Percentiles rank a stretch among this genome's conserved stretches.
Evolutionary conservation across 2,113 vertebrate genomes (phyloP).

Genomic region (Pedetes capensis): DNA sequence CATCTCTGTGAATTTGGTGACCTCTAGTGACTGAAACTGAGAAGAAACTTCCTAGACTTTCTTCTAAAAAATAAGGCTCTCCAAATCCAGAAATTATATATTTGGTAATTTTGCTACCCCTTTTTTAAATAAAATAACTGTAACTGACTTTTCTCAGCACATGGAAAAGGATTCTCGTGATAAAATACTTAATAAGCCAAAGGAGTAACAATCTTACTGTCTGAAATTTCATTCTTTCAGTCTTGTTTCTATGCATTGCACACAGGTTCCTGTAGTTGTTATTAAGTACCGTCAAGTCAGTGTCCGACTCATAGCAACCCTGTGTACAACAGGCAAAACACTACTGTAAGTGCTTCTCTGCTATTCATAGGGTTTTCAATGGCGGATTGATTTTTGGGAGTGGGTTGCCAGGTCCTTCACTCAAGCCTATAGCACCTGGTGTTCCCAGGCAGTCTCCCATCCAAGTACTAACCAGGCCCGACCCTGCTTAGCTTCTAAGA

Average conservation of each 20-base stretch:
- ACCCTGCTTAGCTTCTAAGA: too few relatives aligned
- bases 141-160: neutral
- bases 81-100: neutral
- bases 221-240: neutral
- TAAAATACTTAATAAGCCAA: neutral
- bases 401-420: too few relatives aligned
- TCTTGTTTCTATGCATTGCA: neutral
- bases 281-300: too few relatives aligned
- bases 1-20: conserved; percentile 80
- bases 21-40: conserved; percentile 81
- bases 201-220: neutral
- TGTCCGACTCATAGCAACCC: too few relatives aligned
- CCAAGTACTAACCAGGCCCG: too few relatives aligned
- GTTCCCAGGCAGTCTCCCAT: too few relatives aligned
- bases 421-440: too few relatives aligned
- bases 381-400: too few relatives aligned
- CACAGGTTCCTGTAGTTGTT: neutral
- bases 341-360: too few relatives aligned
- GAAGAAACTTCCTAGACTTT: neutral
- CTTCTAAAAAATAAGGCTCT: neutral
- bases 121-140: neutral
- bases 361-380: too few relatives aligned
- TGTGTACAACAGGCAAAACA: too few relatives aligned
- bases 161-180: neutral
- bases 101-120: neutral